Base-by-base conservation (phyloP, 2,113 vertebrate species). In the Microcebus jonahi region DNA sequence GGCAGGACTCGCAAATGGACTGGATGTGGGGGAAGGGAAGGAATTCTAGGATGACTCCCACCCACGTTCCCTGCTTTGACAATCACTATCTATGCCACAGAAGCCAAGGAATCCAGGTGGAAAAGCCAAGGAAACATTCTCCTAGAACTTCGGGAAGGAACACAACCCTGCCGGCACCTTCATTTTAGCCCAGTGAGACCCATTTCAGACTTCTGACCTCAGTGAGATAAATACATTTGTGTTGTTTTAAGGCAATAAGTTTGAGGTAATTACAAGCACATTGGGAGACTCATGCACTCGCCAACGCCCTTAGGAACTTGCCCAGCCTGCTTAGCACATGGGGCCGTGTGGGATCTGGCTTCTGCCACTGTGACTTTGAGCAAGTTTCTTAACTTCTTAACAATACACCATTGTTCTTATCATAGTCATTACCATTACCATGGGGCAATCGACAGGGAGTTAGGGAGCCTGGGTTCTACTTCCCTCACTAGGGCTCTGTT, bases 11-110 rank as follows among this genome's bases (percentile, higher is more conserved):
- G 57, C 57, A 93, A 36, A 42, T 55, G 71, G 92, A 86, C 34
- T 94, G 57, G 27, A 70, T 11, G 4, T n/a, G 18, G 39, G 53
- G 50, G 48, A 53, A 79, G 80, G 76, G 71, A 57, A 88, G 34
- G 75, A 86, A 67, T 86, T 81, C 17, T 48, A 86, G 65, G 50
- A 48, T 45, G 39, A 79, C 14, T 48, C 34, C 39, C 9, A 59
- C 34, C 39, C 9, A 59, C 61, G 63, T 71, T 86, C 75, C 68
- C 94, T 95, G 50, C 65, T 70, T 88, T 92, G 85, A 80, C 80
- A 90, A 75, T 94, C 67, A 55, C 70, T 31, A 10, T 65, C n/a
- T 88, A 76, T 79, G 65, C 50, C 63, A 55, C 85, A 68, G 42
- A 70, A 80, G 29, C 17, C 25, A 68, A 83, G 57, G 50, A 80